Conservation (phyloP, 2,888 invertebrate genomes). For the Elmis aenea region DNA sequence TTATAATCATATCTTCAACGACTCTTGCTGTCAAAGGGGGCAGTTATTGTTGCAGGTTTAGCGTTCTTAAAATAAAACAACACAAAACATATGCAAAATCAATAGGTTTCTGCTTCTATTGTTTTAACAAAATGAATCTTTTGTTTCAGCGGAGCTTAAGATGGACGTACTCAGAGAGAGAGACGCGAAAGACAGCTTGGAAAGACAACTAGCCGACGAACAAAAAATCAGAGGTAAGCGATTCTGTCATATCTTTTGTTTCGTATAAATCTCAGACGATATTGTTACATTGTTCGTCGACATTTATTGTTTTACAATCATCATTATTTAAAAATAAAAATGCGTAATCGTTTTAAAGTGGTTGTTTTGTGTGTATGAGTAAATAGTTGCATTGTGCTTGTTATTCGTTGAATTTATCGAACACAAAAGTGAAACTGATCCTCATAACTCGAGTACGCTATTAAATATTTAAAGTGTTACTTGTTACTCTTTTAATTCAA, state of each 20-base stretch:
- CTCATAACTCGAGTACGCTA: no score
- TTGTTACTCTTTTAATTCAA: no score
- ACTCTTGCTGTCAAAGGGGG: no score
- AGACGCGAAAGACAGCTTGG: constrained; percentile 89
- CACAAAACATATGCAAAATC: no score
- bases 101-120: no score
- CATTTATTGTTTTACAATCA: constrained; percentile 26
- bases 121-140: constrained; percentile 5
- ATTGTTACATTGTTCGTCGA: constrained; percentile 32
- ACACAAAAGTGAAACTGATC: no score
- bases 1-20: no score
- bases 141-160: constrained; percentile 86
- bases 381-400: constrained; percentile 2
- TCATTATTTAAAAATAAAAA: constrained; percentile 18
- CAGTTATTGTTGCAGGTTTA: no score
- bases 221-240: constrained; percentile 91
- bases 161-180: constrained; percentile 92
- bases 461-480: no score
- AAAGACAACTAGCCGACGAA: constrained; percentile 89
- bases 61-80: no score
- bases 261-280: constrained; percentile 25
- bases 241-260: constrained; percentile 14
- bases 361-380: constrained; percentile 15
- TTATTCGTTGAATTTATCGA: neutral
- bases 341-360: constrained; percentile 13